Conservation (phyloP, 2,797 vertebrate genomes). For the Botia kubotai region DNA sequence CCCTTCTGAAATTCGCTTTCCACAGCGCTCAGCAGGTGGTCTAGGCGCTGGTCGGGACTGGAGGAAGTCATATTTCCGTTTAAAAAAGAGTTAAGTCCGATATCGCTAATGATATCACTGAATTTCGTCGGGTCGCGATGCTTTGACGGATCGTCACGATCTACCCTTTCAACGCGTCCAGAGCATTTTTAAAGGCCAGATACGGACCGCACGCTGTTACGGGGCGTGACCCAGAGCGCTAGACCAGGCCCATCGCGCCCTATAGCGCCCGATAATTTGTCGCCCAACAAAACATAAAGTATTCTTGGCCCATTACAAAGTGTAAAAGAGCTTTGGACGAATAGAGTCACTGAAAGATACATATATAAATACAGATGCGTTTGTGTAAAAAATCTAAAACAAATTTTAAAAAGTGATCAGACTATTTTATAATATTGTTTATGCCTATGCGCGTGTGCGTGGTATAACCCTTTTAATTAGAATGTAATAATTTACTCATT, state of each 20-base stretch:
- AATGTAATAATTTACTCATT: too few species aligned
- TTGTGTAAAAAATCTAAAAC: not conserved
- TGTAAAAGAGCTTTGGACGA: not conserved
- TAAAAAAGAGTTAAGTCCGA: conserved; percentile 29
- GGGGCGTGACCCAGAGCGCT: conserved; percentile 66
- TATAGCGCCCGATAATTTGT: conserved; percentile 40
- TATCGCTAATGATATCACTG: not conserved
- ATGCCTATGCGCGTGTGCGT: too few species aligned
- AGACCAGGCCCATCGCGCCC: conserved; percentile 57
- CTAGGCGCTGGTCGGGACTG: conserved; percentile 80
- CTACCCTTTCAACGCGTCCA: conserved; percentile 21
- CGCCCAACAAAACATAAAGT: conserved; percentile 29
- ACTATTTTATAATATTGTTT: too few species aligned
- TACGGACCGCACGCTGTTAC: conserved; percentile 71
- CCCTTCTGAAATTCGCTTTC: conserved; percentile 83
- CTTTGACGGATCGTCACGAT: conserved; percentile 53
- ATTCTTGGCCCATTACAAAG: conserved; percentile 13
- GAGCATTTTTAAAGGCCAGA: conserved; percentile 71
- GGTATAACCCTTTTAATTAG: too few species aligned
- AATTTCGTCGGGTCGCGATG: conserved; percentile 19
- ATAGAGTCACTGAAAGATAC: not conserved
- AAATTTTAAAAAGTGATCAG: not conserved
- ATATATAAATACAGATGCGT: not conserved
- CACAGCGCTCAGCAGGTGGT: conserved; percentile 84
- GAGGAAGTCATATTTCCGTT: conserved; percentile 74